phyloP scores from a whole-genome alignment of 2,797 vertebrate species.

The Limnodromus scolopaceus region DNA sequence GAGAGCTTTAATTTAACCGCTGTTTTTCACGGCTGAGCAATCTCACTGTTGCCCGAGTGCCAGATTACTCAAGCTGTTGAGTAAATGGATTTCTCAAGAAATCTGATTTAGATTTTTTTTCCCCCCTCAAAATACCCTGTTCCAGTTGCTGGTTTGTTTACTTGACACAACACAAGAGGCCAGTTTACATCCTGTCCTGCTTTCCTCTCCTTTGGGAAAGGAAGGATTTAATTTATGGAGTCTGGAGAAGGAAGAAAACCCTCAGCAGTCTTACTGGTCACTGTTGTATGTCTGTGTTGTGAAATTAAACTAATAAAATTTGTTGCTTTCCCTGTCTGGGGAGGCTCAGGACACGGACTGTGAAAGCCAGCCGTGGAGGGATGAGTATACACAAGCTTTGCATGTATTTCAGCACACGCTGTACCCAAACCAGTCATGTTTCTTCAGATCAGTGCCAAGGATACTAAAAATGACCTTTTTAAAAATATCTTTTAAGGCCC shows the following conservation, averaged over 20 bases:
- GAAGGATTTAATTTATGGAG: not conserved
- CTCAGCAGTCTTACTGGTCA: not conserved
- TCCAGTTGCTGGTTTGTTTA: not conserved
- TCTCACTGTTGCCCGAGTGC: not conserved
- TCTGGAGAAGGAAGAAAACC: not conserved
- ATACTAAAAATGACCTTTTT: not conserved
- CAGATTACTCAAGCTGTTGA: not conserved
- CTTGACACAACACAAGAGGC: not conserved
- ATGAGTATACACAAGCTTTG: accelerated
- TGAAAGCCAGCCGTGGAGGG: not conserved
- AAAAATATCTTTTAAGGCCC: constrained; percentile 63
- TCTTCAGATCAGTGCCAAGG: not conserved
- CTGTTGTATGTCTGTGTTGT: not conserved
- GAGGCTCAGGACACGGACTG: not conserved
- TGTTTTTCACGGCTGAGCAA: not conserved
- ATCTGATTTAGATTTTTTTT: not conserved
- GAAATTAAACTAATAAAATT: not conserved
- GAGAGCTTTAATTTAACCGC: not conserved
- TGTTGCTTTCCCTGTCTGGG: not conserved
- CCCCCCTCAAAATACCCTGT: not conserved
- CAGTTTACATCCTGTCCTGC: not conserved
- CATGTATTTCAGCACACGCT: not conserved
- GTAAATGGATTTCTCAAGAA: not conserved
- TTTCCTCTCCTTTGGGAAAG: not conserved
- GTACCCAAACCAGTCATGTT: not conserved